Evolutionary conservation across 2,797 vertebrate genomes (phyloP).

Genomic region (Siniperca obscura): DNA sequence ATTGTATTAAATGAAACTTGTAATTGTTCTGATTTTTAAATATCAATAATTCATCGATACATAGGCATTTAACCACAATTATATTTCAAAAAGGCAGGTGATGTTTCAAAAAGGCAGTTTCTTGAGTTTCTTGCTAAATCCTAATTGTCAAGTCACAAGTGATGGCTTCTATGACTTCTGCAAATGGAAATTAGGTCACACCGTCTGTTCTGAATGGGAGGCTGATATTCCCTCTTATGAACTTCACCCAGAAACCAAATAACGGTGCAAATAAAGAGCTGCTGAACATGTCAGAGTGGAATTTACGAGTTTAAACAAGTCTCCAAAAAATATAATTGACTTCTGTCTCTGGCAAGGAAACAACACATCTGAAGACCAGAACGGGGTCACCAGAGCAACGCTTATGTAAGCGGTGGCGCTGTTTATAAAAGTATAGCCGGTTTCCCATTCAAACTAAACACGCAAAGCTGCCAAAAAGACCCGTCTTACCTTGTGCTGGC

Average conservation of each 20-base stretch:
- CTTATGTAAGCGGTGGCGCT: constrained; percentile 77
- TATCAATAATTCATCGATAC: rapidly evolving
- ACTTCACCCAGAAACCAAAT: neutral
- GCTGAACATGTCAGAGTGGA: rapidly evolving
- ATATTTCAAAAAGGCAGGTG: neutral
- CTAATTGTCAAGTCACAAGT: neutral
- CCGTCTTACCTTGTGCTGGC: constrained; percentile 68
- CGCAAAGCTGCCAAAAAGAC: rapidly evolving
- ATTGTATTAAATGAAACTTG: neutral
- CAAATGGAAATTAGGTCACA: constrained; percentile 70
- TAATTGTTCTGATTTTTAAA: neutral
- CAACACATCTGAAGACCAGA: constrained; percentile 31
- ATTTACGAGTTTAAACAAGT: rapidly evolving
- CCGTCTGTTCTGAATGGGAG: constrained; percentile 10
- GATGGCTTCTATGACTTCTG: constrained; percentile 29
- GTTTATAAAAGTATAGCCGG: constrained; percentile 29
- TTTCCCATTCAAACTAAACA: neutral
- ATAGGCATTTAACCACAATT: rapidly evolving
- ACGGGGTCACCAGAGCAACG: constrained; percentile 73
- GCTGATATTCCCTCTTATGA: rapidly evolving
- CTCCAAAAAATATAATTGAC: rapidly evolving
- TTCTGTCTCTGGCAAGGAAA: neutral
- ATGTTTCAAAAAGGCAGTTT: neutral
- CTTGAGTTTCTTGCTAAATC: neutral
- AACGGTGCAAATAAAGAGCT: rapidly evolving